phyloP scores from a whole-genome alignment of 2,888 invertebrate species.

The Volucella zonaria region DNA sequence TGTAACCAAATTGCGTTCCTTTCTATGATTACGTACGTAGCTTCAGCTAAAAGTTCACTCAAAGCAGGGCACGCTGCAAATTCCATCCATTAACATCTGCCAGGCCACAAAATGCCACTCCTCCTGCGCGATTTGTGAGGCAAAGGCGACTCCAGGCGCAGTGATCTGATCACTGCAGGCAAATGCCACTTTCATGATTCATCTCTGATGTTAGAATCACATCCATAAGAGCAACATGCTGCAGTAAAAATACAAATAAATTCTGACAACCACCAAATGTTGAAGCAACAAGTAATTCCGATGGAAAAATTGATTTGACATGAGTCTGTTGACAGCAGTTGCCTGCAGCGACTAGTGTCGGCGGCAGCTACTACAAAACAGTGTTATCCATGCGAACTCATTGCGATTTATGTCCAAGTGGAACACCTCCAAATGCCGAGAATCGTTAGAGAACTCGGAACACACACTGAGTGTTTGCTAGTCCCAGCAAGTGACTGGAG shows the following conservation, averaged over 20 bases:
- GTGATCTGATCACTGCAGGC: slow-evolving; percentile 12
- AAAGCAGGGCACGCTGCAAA: slow-evolving; percentile 53
- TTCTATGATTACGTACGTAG: not conserved
- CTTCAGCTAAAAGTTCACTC: slow-evolving; percentile 42
- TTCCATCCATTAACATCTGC: slow-evolving; percentile 53
- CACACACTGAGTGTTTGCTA: no score
- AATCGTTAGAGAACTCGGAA: not conserved
- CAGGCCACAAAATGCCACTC: slow-evolving; percentile 49
- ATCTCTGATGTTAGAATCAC: slow-evolving; percentile 36
- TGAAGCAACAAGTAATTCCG: slow-evolving; percentile 47
- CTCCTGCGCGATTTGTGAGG: slow-evolving; percentile 21
- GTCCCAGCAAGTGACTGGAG: not conserved
- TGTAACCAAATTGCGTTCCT: not conserved
- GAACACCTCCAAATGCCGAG: slow-evolving; percentile 22
- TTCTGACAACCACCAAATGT: slow-evolving; percentile 14
- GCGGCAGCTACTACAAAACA: slow-evolving; percentile 33
- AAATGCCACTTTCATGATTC: slow-evolving; percentile 62
- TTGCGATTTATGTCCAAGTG: slow-evolving; percentile 18
- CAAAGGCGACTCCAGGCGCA: slow-evolving; percentile 28
- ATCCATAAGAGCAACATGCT: slow-evolving; percentile 33
- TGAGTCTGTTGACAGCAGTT: slow-evolving; percentile 18
- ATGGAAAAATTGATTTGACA: slow-evolving; percentile 30
- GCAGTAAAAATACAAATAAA: not conserved
- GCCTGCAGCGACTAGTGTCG: not conserved
- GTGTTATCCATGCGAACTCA: slow-evolving; percentile 22